Percentiles rank a stretch among this genome's conserved stretches.
Evolutionary conservation across 2,888 invertebrate species (phyloP).

Genomic region (Cryptophagus acutangulus): DNA sequence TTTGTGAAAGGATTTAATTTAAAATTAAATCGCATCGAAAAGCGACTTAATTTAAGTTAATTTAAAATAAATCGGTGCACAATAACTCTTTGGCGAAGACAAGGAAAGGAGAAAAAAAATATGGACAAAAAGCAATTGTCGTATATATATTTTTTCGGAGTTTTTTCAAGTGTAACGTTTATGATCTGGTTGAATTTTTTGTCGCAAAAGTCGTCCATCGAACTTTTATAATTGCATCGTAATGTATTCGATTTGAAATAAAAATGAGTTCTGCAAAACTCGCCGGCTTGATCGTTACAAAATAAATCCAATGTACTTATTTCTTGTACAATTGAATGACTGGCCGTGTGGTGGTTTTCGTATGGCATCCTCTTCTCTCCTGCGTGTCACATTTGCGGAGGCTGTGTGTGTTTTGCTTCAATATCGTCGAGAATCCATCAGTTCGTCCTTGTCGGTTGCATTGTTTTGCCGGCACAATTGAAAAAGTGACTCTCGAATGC

Average conservation of each 20-base stretch:
- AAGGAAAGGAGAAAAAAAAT: too few species aligned
- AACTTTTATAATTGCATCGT: constrained; percentile 38
- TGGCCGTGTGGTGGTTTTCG: constrained; percentile 23
- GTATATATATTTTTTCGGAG: constrained; percentile 14
- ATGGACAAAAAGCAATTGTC: too few species aligned
- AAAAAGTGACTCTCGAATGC: constrained; percentile 45
- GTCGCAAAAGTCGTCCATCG: constrained; percentile 28
- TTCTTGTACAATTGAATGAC: constrained; percentile 40
- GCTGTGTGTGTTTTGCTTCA: too few species aligned
- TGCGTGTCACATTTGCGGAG: constrained; percentile 10
- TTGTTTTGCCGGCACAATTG: constrained; percentile 41
- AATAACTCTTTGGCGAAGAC: too few species aligned
- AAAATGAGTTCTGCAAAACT: constrained; percentile 37
- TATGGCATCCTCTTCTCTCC: constrained; percentile 9
- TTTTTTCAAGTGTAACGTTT: constrained; percentile 21
- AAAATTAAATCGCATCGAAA: too few species aligned
- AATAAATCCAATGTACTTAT: constrained; percentile 40
- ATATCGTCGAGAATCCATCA: constrained; percentile 34
- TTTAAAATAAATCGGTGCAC: too few species aligned
- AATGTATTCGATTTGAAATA: constrained; percentile 38
- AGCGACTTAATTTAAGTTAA: too few species aligned
- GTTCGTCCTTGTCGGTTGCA: constrained; percentile 37
- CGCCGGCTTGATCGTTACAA: constrained; percentile 37
- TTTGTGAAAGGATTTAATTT: too few species aligned
- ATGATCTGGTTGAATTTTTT: constrained; percentile 26